Evolutionary conservation across 2,797 vertebrate genomes (phyloP).

Genomic region (Rhinophrynus dorsalis): DNA sequence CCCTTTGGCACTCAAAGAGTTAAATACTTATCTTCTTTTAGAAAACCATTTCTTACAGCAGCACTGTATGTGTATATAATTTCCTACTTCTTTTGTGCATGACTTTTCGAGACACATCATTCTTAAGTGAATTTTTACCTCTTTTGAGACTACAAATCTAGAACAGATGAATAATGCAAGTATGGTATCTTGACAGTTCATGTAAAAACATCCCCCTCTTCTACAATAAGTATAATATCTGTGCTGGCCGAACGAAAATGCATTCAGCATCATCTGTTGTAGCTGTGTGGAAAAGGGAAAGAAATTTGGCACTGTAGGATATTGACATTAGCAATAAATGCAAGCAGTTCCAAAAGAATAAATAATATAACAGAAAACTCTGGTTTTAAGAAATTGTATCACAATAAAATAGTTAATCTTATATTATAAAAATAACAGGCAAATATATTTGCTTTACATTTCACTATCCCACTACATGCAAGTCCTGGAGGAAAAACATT

Average conservation of each 20-base stretch:
- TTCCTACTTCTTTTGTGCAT: too few species aligned
- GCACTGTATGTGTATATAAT: too few species aligned
- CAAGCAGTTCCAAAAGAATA: conserved; percentile 9
- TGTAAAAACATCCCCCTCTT: conserved; percentile 25
- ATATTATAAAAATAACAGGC: conserved; percentile 37
- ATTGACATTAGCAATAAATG: conserved; percentile 23
- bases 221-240: too few species aligned
- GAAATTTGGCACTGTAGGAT: conserved; percentile 22
- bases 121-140: conserved; percentile 12
- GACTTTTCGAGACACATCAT: conserved; percentile 9
- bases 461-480: conserved; percentile 28
- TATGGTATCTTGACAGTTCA: conserved; percentile 4
- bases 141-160: conserved; percentile 10
- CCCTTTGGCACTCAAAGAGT: too few species aligned
- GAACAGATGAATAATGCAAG: conserved; percentile 36
- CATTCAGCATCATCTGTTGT: too few species aligned
- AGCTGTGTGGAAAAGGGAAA: conserved; percentile 8
- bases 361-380: background rate
- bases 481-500: conserved; percentile 16
- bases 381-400: background rate
- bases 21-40: too few species aligned
- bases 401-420: conserved; percentile 23
- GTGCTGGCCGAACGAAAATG: too few species aligned
- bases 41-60: too few species aligned
- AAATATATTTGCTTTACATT: conserved; percentile 19